Conservation (phyloP, 2,797 vertebrate genomes). For the Gobionotothen gibberifrons region DNA sequence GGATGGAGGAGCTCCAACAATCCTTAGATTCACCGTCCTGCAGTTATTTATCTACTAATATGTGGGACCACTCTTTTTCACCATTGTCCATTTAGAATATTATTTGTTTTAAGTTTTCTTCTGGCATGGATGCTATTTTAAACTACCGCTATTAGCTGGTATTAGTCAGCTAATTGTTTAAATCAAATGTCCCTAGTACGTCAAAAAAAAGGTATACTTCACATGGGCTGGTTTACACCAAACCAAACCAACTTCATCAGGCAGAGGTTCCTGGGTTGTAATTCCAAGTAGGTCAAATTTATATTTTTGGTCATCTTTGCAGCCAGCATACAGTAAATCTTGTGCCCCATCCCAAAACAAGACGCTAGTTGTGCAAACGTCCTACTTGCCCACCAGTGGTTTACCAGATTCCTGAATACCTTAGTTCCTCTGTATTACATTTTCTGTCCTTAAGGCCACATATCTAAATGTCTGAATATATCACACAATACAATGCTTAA, state of each 20-base stretch:
- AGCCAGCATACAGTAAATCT: neutral
- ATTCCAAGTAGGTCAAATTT: neutral
- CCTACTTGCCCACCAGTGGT: neutral
- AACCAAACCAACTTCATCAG: neutral
- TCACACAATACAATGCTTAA: slow-evolving; percentile 23
- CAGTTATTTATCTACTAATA: slow-evolving; percentile 8
- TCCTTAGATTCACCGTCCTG: slow-evolving; percentile 30
- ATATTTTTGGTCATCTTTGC: neutral
- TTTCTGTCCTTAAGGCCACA: slow-evolving; percentile 59
- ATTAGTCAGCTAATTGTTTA: slow-evolving; percentile 14
- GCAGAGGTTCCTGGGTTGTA: neutral
- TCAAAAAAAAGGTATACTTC: neutral
- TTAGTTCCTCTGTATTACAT: slow-evolving; percentile 15
- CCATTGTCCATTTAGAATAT: neutral
- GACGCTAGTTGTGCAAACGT: slow-evolving; percentile 6
- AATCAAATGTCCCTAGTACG: slow-evolving; percentile 15
- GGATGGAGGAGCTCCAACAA: slow-evolving; percentile 11
- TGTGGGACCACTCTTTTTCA: slow-evolving; percentile 12
- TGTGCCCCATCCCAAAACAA: neutral
- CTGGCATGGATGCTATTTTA: neutral
- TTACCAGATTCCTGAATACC: slow-evolving; percentile 7
- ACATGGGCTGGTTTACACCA: neutral
- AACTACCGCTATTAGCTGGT: neutral
- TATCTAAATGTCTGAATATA: slow-evolving; percentile 30
- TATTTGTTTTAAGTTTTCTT: neutral